These are phyloP conservation scores for Hyles vespertilio DNA, from an alignment of 1,140 invertebrate genomes.

Conservation along the genomic window DNA sequence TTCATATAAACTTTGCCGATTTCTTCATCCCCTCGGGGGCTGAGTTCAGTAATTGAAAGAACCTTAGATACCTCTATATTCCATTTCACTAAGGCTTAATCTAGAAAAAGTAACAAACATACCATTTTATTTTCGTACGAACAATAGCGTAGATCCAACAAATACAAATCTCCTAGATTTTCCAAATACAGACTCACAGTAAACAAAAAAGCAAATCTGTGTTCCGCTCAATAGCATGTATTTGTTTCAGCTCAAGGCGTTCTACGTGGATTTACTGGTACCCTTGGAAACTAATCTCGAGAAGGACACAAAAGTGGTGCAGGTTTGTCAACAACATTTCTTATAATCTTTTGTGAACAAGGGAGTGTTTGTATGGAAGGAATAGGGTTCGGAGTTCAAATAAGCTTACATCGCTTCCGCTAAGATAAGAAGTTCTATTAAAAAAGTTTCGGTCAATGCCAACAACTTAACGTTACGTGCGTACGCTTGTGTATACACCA, in stretches of 20 bases:
- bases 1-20: no score
- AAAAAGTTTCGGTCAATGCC: constrained; percentile 37
- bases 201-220: background rate
- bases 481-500: no score
- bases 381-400: constrained; percentile 34
- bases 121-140: no score
- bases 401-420: constrained; percentile 36
- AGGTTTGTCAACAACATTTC: constrained; percentile 77
- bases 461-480: background rate
- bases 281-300: constrained; percentile 94
- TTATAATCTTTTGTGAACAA: constrained; percentile 36
- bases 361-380: constrained; percentile 38
- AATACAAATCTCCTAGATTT: no score
- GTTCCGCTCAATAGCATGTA: constrained; percentile 19
- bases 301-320: constrained; percentile 95
- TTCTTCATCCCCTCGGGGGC: no score
- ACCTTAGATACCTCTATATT: no score
- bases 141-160: no score
- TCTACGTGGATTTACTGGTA: constrained; percentile 94
- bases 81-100: no score
- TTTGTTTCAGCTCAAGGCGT: constrained; percentile 89
- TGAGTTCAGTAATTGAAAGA: no score
- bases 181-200: background rate
- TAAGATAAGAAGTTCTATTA: constrained; percentile 52
- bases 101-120: no score